These are phyloP conservation scores for Oceanodroma tethys DNA, from an alignment of 2,113 vertebrate genomes.

Conservation along the genomic window DNA sequence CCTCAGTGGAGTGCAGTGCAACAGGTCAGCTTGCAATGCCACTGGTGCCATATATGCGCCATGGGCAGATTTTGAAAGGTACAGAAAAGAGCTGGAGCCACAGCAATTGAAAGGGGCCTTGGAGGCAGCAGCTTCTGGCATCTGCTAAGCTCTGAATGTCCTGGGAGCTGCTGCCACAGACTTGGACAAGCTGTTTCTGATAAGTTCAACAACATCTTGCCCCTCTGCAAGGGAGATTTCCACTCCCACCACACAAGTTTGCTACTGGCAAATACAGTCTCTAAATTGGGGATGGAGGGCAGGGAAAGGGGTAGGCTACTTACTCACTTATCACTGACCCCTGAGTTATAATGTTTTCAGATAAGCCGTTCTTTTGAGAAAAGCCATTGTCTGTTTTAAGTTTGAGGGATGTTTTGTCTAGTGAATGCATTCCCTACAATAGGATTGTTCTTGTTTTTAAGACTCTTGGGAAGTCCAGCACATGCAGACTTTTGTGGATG, in stretches of 20 bases:
- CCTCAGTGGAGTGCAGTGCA: neutral
- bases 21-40: neutral
- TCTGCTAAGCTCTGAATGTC: neutral
- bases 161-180: neutral
- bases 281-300: neutral
- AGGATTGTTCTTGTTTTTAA: neutral
- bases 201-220: neutral
- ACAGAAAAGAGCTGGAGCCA: neutral
- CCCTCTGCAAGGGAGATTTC: neutral
- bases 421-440: neutral
- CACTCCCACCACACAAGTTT: neutral
- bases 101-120: neutral
- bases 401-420: constrained; percentile 22
- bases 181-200: neutral
- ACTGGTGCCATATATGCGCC: rapidly evolving
- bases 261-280: neutral
- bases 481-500: neutral
- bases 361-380: neutral
- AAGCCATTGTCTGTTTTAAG: neutral
- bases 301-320: neutral
- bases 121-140: neutral
- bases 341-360: neutral
- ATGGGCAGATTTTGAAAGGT: neutral
- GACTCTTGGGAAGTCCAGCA: neutral
- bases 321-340: neutral